Evolutionary conservation across 2,888 invertebrate genomes (phyloP).

Genomic region (Sepiola atlantica): DNA sequence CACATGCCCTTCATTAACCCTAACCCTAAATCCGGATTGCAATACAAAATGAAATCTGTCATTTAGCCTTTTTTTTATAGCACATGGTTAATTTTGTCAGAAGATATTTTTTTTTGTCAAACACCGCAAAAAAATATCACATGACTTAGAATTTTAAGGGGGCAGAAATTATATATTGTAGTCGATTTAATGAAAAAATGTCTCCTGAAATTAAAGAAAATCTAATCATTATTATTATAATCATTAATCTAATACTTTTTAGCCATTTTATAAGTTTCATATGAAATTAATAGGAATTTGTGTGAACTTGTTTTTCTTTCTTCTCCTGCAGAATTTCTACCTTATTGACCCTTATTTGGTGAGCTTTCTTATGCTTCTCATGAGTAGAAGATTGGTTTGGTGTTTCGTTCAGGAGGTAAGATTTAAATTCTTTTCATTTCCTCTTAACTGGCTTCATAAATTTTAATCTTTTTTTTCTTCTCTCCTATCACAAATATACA

Average conservation of each 20-base stretch:
- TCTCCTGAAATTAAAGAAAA: no score
- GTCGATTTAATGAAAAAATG: no score
- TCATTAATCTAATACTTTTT: neutral
- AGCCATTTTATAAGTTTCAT: neutral
- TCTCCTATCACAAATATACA: neutral
- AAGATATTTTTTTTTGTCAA: no score
- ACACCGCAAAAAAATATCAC: no score
- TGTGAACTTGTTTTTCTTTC: neutral
- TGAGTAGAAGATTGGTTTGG: constrained; percentile 86
- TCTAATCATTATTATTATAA: no score
- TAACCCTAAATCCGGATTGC: no score
- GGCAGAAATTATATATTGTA: no score
- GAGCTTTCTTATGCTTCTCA: constrained; percentile 86
- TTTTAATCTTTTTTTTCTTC: neutral
- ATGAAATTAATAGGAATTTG: neutral
- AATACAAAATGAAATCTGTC: no score
- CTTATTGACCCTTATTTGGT: constrained; percentile 92
- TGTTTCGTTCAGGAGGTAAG: constrained; percentile 76
- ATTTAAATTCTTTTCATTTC: neutral
- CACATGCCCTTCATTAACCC: no score
- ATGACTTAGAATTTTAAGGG: no score
- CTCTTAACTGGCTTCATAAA: neutral
- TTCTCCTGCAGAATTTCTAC: constrained; percentile 89
- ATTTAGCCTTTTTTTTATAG: no score
- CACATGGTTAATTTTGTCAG: no score